Base-by-base conservation (phyloP, 1,140 invertebrate genomes). In the Sesamia nonagrioides region DNA sequence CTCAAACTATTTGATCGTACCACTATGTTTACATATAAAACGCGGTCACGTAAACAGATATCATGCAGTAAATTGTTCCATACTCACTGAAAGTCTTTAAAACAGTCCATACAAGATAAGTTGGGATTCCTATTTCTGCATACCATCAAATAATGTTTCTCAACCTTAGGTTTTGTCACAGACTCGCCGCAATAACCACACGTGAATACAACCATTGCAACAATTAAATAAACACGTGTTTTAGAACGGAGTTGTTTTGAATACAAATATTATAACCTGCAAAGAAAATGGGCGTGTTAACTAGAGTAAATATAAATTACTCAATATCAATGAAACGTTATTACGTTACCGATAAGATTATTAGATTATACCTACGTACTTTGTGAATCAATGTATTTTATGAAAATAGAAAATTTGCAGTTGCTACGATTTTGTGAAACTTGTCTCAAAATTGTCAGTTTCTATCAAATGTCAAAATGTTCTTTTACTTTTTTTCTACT, bases 161-260 rank as follows among this genome's bases (percentile, higher is more conserved):
- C 98, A 3, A 99, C 98, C 92, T 97, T 97, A 40, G 98, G 97
- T 88, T 99, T 99, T 89, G 99, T 98, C 0, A 99, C 89, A 21
- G 97, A 97, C 75, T 98, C 98, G 0, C 98, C 98, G 92, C 98
- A 99, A 82, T 97, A 95, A 86, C 97, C 97, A 91, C 98, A 99
- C 15, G 97, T 98, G 91, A 99, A 99, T 33, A 98, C 97, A 45
- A 99, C 98, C 98, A 99, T 99, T 37, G 82, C 80, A 68, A 68
- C 52, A 40, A 42, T 17, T 56, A 60, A 60, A 13, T 42, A 69
- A 69, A 74, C 78, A 72, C 79, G 78, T 83, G 83, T 60, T 63
- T 66, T 33, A 8, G 6, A 37, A 54, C 17, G 27, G 27, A 50
- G 63, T 71, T 80, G 54, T 76, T 76, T 33, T 77, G 45, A 77